Conservation (phyloP, 2,888 invertebrate genomes). For the Pollenia labialis region DNA sequence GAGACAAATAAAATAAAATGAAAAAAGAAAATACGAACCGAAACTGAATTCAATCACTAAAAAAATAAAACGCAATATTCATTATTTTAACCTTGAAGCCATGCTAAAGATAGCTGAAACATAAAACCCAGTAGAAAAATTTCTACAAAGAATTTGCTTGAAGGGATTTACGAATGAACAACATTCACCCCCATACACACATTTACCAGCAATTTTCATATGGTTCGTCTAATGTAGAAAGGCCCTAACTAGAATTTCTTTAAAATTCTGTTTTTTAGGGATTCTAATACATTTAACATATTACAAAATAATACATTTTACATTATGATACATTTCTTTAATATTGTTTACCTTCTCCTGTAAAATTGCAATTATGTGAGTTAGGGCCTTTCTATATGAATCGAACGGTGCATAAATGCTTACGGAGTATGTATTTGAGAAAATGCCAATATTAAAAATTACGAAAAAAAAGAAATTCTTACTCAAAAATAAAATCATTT, state of each 20-base stretch:
- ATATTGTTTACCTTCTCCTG: too few relatives aligned
- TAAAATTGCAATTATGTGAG: too few relatives aligned
- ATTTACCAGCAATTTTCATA: neutral
- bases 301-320: too few relatives aligned
- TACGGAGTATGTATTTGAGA: neutral
- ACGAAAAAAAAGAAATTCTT: neutral
- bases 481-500: constrained; percentile 30
- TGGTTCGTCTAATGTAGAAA: too few relatives aligned
- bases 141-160: constrained; percentile 28
- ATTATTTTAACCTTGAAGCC: constrained; percentile 65
- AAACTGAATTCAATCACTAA: constrained; percentile 47
- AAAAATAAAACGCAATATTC: constrained; percentile 58
- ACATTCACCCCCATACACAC: neutral
- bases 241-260: too few relatives aligned
- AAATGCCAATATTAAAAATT: neutral
- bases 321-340: too few relatives aligned
- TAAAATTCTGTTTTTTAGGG: too few relatives aligned
- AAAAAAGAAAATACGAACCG: neutral
- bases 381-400: too few relatives aligned
- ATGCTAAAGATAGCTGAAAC: constrained; percentile 21
- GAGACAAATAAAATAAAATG: constrained; percentile 60
- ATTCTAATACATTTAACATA: too few relatives aligned
- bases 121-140: neutral
- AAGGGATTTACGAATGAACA: constrained; percentile 9
- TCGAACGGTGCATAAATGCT: too few relatives aligned